phyloP scores from a whole-genome alignment of 2,113 vertebrate species.

The Hypanus sabinus region DNA sequence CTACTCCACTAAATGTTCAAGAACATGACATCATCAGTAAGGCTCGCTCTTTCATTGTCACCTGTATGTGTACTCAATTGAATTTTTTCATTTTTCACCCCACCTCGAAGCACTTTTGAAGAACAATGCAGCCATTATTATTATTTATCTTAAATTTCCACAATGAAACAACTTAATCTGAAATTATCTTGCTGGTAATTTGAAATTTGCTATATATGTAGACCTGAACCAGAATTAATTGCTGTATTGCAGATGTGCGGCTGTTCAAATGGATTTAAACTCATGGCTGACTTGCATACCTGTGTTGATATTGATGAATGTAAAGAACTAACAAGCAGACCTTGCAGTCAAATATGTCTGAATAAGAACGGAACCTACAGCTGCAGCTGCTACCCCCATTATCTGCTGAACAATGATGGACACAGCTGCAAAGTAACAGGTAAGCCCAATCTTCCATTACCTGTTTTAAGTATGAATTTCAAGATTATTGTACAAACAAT shows the following conservation, averaged over 20 bases:
- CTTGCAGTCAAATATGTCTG: slow-evolving; percentile 70
- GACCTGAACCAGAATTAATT: not conserved
- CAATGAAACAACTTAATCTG: too few species aligned
- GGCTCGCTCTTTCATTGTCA: too few species aligned
- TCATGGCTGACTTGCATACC: slow-evolving; percentile 44
- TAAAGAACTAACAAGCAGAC: not conserved
- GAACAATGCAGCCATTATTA: too few species aligned
- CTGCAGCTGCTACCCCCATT: slow-evolving; percentile 71
- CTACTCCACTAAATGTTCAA: too few species aligned
- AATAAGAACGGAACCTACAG: slow-evolving; percentile 66
- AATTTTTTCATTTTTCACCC: too few species aligned
- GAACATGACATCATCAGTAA: too few species aligned
- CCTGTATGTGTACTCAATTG: too few species aligned
- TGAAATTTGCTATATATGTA: not conserved
- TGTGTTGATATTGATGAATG: slow-evolving; percentile 78
- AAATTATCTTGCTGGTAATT: not conserved
- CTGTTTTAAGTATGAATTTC: too few species aligned
- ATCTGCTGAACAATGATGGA: slow-evolving; percentile 65
- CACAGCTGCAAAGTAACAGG: slow-evolving; percentile 71
- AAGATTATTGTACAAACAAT: too few species aligned
- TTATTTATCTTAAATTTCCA: not conserved
- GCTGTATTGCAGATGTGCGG: slow-evolving; percentile 62
- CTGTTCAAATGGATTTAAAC: slow-evolving; percentile 64
- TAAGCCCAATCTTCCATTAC: slow-evolving; percentile 41
- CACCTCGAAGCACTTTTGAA: too few species aligned